Conservation (phyloP, 2,797 vertebrate genomes). For the Hoplostethus atlanticus region DNA sequence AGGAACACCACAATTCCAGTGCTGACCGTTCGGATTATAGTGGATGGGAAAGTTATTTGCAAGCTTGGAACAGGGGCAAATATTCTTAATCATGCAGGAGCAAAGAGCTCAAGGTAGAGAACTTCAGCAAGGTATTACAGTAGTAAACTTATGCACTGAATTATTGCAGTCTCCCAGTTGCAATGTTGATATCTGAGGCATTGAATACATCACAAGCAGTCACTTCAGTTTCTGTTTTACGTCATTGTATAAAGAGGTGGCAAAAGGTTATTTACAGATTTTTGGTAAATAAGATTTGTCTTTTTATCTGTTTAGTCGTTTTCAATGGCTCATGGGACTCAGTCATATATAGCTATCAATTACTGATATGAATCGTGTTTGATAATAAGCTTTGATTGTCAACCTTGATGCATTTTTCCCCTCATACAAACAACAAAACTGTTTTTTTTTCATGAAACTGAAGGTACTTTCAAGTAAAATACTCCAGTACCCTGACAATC, state of each 20-base stretch:
- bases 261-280: constrained; percentile 61
- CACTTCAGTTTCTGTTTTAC: constrained; percentile 22
- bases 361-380: constrained; percentile 42
- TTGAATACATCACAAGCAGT: constrained; percentile 22
- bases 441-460: constrained; percentile 1
- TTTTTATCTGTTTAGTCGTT: constrained; percentile 37
- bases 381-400: constrained; percentile 83
- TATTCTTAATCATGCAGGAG: constrained; percentile 63
- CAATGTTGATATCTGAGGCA: constrained; percentile 7
- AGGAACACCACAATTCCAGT: constrained; percentile 10
- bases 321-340: constrained; percentile 45
- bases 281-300: constrained; percentile 45
- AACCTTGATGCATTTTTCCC: constrained; percentile 60
- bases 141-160: constrained; percentile 6
- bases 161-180: constrained; percentile 53
- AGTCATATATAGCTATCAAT: constrained; percentile 30
- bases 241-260: constrained; percentile 30
- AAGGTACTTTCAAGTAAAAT: constrained; percentile 35
- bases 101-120: constrained; percentile 46
- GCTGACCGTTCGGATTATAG: constrained; percentile 22
- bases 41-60: constrained; percentile 36
- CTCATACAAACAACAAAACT: constrained; percentile 34
- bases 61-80: constrained; percentile 45
- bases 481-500: constrained; percentile 26
- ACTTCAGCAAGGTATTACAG: constrained; percentile 25